Base-by-base conservation (phyloP, 1,140 invertebrate species). In the Tetraneura akinire region DNA sequence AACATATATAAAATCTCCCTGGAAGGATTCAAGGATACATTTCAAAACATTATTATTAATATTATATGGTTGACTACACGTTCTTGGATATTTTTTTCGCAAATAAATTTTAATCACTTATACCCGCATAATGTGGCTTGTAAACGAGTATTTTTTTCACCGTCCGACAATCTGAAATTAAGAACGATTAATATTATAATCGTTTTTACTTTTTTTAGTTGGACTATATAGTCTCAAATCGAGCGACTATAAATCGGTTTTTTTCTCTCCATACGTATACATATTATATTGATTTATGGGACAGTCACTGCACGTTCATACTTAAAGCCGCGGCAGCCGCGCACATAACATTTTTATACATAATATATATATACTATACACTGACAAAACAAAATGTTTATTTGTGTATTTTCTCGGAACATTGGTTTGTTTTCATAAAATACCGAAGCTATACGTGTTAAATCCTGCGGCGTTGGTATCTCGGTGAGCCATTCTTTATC, bases 361-460 rank as follows among this genome's bases (percentile, higher is more conserved):
- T n/a, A n/a, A n/a, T n/a, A n/a, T n/a, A n/a, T n/a, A n/a, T n/a
- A n/a, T n/a, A n/a, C n/a, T n/a, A n/a, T n/a, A 5, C 5, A 32
- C 47, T 16, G 71, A 37, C 49, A 42, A 71, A 71, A 71, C 18
- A 51, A 71, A 47, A 55, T 57, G 53, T 76, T 57, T 42, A 57
- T 76, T 76, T 42, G 47, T n/a, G 11, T 37, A 21, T 11, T 51
- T 32, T 10, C 66, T 13, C 3, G 18, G 66, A 42, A 45, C 70
- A 18, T 29, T 49, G 18, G 70, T 73, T 47, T 47, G 66, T 68
- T 68, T 68, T 68, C 66, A 23, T 68, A 68, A 68, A 45, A 21
- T 45, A 18, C 4, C 3, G 3, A 13, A 11, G 18, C 21, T 26
- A 18, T 47, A 9, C 11, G 29, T 8, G n/a, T 32, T 29, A 37